Evolutionary conservation across 1,140 invertebrate genomes (phyloP).

Genomic region (Portunus trituberculatus): DNA sequence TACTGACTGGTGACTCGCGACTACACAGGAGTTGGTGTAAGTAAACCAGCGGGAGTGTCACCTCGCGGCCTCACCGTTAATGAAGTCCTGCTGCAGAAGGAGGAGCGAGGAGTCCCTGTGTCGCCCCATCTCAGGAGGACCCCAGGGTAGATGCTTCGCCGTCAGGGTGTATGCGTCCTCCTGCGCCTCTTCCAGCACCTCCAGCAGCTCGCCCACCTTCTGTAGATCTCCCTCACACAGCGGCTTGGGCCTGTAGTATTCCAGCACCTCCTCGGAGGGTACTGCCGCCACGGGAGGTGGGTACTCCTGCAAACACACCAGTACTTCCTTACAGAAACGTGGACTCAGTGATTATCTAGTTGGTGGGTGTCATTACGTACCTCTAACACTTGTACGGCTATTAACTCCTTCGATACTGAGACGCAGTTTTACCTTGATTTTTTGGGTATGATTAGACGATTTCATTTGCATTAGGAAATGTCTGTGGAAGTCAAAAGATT

Average conservation of each 20-base stretch:
- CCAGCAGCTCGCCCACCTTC: constrained; percentile 25
- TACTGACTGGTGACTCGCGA: too few species aligned
- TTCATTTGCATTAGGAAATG: too few species aligned
- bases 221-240: constrained; percentile 56
- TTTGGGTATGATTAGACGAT: too few species aligned
- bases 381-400: too few species aligned
- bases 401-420: too few species aligned
- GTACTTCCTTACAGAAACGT: too few species aligned
- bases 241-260: not conserved
- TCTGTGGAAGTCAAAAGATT: too few species aligned
- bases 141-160: constrained; percentile 50
- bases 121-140: constrained; percentile 40
- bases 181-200: constrained; percentile 57
- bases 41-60: too few species aligned
- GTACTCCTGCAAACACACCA: not conserved
- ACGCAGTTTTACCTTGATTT: too few species aligned
- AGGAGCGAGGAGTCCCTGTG: constrained; percentile 9
- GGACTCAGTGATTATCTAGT: too few species aligned
- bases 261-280: constrained; percentile 9
- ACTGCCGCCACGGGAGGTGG: constrained; percentile 37
- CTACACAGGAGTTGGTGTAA: too few species aligned
- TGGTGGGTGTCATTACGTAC: too few species aligned
- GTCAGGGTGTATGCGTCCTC: constrained; percentile 27
- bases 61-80: constrained; percentile 45
- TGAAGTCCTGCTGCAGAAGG: constrained; percentile 51